Percentiles rank a stretch among this genome's conserved stretches.
These are phyloP conservation scores for Macaria liturata DNA, from an alignment of 2,888 invertebrate genomes.

Conservation along the genomic window DNA sequence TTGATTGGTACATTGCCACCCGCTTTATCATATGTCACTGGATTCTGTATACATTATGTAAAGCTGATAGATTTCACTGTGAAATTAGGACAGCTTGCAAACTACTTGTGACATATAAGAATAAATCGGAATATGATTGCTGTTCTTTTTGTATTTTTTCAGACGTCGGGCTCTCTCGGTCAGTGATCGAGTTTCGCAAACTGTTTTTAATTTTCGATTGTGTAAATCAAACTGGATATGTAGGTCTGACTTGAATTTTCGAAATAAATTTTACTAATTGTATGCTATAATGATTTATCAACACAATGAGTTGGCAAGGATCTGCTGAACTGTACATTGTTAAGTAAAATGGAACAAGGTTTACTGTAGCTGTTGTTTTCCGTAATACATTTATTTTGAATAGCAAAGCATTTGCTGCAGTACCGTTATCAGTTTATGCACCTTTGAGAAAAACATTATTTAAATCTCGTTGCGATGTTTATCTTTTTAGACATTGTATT, in stretches of 20 bases:
- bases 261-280: background rate
- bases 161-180: conserved; percentile 7
- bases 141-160: conserved; percentile 7
- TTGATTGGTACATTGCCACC: conserved; percentile 5
- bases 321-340: no score
- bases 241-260: conserved; percentile 2
- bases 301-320: background rate
- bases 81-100: conserved; percentile 22
- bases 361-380: no score
- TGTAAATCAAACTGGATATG: conserved; percentile 7
- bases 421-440: no score
- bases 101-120: conserved; percentile 21
- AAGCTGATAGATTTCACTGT: conserved; percentile 24
- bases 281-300: background rate
- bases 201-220: conserved; percentile 9
- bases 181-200: conserved; percentile 15
- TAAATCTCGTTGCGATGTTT: no score
- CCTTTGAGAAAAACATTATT: no score
- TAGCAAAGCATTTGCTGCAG: no score
- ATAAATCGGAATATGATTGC: conserved; percentile 22
- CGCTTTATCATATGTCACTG: conserved; percentile 5
- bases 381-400: no score
- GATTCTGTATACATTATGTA: conserved; percentile 25
- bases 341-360: no score
- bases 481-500: no score